Base-by-base conservation (phyloP, 2,888 invertebrate genomes). In the Sisyra nigra region DNA sequence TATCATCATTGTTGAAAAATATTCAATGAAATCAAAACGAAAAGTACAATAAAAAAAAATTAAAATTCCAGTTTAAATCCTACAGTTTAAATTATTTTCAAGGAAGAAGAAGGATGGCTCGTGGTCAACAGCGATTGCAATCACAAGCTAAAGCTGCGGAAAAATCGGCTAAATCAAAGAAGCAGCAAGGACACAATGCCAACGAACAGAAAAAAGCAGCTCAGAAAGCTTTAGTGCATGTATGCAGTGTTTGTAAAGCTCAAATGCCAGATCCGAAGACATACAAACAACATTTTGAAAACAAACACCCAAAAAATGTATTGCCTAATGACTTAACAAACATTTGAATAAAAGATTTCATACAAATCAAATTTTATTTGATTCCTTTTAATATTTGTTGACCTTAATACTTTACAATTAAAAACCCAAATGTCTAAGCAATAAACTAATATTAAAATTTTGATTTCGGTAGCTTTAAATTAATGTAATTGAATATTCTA, bases 241-340 rank as follows among this genome's bases (percentile, higher is more conserved):
- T 82, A 45, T 98, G 98, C 62, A 69, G 72, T 32, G 82, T 97
- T 43, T 98, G 97, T 66, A 94, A 86, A 76, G 83, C 94, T 9
- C 93, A 94, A 72, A 97, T 98, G 97, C 97, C 97, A 3, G 97
- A 98, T 64, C 93, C 93, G 42, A 97, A 98, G 71, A 98, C 98
- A 14, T 98, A 97, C 69, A 94, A 89, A 66, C 97, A 98, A 64
- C 98, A 98, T 63, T 98, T 96, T 67, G 94, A 97, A 66, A 96
- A 92, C 65, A 98, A 97, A 62, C 98, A 98, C 69, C 96, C 97
- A 19, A 97, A 97, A 64, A 83, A 80, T 55, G 82, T 89, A 41
- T 67, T 98, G 63, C 98, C 98, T 45, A 77, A 76, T 55, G 85
- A 85, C 55, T 67, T 86, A 48, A 83, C 84, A 60, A 74, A 75